Percentiles rank a stretch among this genome's conserved stretches.
Evolutionary conservation across 2,888 invertebrate species (phyloP).

Genomic region (Nowickia ferox): DNA sequence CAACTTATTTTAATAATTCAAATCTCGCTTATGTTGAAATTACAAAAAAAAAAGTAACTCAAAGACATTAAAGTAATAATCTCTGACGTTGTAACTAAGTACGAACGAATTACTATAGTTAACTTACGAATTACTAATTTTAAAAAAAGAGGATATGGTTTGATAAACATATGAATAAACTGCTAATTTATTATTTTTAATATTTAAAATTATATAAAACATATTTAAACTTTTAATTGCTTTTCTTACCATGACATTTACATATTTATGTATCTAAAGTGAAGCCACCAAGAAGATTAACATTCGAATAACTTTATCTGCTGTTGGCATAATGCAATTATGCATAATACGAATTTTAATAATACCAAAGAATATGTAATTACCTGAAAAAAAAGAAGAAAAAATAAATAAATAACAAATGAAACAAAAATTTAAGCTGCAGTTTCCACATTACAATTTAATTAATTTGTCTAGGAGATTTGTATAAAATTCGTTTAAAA

Average conservation of each 20-base stretch:
- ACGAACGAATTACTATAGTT: not conserved
- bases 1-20: not conserved
- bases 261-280: not conserved
- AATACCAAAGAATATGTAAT: not conserved
- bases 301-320: not conserved
- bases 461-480: no score
- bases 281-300: not conserved
- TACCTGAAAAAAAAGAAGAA: conserved; percentile 4
- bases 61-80: not conserved
- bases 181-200: not conserved
- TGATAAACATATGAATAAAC: not conserved
- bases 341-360: not conserved
- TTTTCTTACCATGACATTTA: not conserved
- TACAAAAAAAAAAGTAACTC: not conserved
- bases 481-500: no score
- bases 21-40: conserved; percentile 3
- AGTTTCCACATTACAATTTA: no score
- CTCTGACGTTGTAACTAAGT: not conserved
- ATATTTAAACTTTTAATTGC: conserved; percentile 21
- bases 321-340: not conserved
- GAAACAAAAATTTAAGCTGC: not conserved
- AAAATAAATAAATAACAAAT: not conserved
- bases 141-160: not conserved
- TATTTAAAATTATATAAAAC: not conserved
- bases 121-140: not conserved